These are phyloP conservation scores for Halocaridina rubra DNA, from an alignment of 2,888 invertebrate species.

Conservation along the genomic window DNA sequence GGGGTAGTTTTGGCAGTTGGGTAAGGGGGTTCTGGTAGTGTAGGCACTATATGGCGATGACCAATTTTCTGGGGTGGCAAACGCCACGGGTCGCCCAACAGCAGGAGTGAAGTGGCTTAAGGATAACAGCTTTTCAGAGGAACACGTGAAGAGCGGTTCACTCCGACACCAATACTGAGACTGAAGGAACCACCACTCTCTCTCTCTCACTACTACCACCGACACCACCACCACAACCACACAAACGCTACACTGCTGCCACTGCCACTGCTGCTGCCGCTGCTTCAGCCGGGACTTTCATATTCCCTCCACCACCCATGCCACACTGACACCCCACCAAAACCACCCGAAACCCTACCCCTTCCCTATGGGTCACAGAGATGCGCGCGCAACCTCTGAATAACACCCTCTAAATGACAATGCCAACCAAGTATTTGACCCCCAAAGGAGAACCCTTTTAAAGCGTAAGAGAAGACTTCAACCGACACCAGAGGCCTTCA, in stretches of 20 bases:
- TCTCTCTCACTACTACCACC: no score
- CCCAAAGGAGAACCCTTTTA: no score
- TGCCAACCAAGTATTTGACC: no score
- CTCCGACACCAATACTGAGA: constrained; percentile 46
- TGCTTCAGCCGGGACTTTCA: constrained; percentile 11
- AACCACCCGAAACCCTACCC: neutral
- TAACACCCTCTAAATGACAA: constrained; percentile 10
- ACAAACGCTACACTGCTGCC: constrained; percentile 5
- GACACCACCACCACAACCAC: no score
- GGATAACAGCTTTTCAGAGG: neutral
- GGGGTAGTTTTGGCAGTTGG: no score
- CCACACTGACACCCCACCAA: neutral
- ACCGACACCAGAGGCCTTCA: no score
- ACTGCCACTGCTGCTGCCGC: constrained; percentile 17
- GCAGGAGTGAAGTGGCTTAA: neutral
- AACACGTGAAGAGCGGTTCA: constrained; percentile 39
- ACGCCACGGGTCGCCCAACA: neutral
- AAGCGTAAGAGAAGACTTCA: no score
- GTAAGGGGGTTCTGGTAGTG: no score
- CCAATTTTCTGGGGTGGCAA: neutral
- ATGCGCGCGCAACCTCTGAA: constrained; percentile 42
- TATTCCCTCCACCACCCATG: neutral
- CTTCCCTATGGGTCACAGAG: neutral
- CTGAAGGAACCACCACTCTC: no score
- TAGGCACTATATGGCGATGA: neutral